Percentiles rank a stretch among this genome's conserved stretches.
phyloP scores from a whole-genome alignment of 2,797 vertebrate genomes.

The Sebastes trivittatus region DNA sequence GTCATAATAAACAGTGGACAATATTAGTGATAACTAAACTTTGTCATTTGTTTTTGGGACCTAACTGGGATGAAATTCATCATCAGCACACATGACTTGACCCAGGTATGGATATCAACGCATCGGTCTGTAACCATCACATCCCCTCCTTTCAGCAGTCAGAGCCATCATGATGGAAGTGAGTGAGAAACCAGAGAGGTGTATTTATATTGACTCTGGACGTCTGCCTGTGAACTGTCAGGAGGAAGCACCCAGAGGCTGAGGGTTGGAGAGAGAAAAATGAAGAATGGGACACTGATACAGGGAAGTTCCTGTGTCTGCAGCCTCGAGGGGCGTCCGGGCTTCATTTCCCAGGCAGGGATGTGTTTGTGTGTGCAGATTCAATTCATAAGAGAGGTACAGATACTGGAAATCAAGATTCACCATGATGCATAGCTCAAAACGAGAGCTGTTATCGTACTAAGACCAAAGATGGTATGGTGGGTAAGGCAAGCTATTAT shows the following conservation, averaged over 20 bases:
- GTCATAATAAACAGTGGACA: not conserved
- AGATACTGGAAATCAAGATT: not conserved
- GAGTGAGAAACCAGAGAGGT: slow-evolving; percentile 53
- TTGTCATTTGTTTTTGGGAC: not conserved
- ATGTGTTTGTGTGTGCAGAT: not conserved
- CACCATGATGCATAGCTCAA: not conserved
- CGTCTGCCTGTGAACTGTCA: slow-evolving; percentile 50
- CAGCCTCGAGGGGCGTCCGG: slow-evolving; percentile 47
- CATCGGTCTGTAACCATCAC: not conserved
- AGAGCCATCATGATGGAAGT: slow-evolving; percentile 7
- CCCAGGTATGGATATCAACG: not conserved
- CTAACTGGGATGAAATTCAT: not conserved
- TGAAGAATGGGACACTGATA: slow-evolving; percentile 64
- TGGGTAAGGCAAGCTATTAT: not conserved
- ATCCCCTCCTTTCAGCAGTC: not conserved
- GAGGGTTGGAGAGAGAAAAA: slow-evolving; percentile 45
- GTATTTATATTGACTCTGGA: slow-evolving; percentile 61
- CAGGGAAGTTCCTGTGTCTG: slow-evolving; percentile 57
- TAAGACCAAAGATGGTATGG: not conserved
- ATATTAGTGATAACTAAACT: not conserved
- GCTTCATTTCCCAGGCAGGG: slow-evolving; percentile 42
- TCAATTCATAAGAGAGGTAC: not conserved
- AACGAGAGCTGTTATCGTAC: not conserved
- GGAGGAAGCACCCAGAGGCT: slow-evolving; percentile 59
- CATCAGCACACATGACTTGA: not conserved